Evolutionary conservation across 2,888 invertebrate species (phyloP).

Genomic region (Drosophila prolongata): DNA sequence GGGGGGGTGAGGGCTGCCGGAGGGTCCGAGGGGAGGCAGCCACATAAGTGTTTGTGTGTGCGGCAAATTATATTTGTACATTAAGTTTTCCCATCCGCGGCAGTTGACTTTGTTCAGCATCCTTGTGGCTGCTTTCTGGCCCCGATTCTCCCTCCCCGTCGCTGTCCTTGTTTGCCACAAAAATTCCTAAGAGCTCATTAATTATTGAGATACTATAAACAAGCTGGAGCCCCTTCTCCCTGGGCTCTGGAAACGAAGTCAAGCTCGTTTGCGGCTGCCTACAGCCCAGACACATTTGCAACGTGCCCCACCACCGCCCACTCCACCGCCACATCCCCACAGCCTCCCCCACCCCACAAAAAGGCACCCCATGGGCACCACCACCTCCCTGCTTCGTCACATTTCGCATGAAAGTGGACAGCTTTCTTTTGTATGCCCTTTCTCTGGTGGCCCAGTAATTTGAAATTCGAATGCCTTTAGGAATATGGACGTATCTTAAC

Average conservation of each 20-base stretch:
- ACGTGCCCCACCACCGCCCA: conserved; percentile 19
- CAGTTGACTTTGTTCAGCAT: conserved; percentile 74
- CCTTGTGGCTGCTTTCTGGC: conserved; percentile 35
- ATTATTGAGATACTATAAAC: conserved; percentile 82
- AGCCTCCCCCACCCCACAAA: neutral
- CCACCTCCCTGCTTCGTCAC: neutral
- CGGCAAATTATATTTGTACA: conserved; percentile 78
- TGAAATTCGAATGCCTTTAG: neutral
- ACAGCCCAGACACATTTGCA: conserved; percentile 76
- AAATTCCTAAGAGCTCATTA: conserved; percentile 82
- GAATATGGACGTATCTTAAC: neutral
- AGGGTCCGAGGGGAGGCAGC: conserved; percentile 35
- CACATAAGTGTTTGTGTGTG: conserved; percentile 79
- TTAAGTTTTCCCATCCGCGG: conserved; percentile 70
- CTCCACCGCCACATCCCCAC: neutral
- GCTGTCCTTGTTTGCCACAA: conserved; percentile 69
- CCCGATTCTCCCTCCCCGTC: conserved; percentile 25
- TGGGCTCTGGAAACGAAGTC: conserved; percentile 64
- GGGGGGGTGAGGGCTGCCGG: conserved; percentile 40
- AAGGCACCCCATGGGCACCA: conserved; percentile 8
- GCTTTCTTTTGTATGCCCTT: conserved; percentile 51
- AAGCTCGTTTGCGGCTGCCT: conserved; percentile 78
- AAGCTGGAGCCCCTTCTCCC: conserved; percentile 52
- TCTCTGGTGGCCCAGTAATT: neutral
- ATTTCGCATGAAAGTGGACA: conserved; percentile 61